Base-by-base conservation (phyloP, 2,888 invertebrate genomes). In the Cheilosia urbana region DNA sequence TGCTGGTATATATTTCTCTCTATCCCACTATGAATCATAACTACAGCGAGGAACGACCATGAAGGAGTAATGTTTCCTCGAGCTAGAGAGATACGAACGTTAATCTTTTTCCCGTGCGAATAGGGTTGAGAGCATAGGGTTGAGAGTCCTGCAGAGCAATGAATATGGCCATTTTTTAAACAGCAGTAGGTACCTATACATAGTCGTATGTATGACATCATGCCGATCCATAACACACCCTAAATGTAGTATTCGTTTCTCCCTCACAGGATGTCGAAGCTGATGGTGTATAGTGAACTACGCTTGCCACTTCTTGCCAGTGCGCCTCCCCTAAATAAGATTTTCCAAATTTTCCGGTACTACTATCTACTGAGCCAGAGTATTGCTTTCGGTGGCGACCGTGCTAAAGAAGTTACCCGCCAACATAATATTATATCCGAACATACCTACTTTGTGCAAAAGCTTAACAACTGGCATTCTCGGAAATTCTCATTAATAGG, bases 361-460 rank as follows among this genome's bases (percentile, higher is more conserved):
- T n/a, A 4, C 9, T 58, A 45, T 51, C 9, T 58, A 45, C 58
- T 53, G 57, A n/a, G 30, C 11, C 47, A 66, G 71, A 57, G 37
- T 34, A 49, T 58, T 75, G 57, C 47, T 66, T 65, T 82, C 17
- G 53, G 27, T 63, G 63, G 53, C 45, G 42, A 63, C 17, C 30
- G 37, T 68, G 65, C 27, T 72, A 30, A 68, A 65, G 58, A 65
- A 77, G 53, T 77, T 57, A 71, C 69, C 66, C 51, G 30, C 49
- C 58, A 65, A 21, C 37, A 27, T 27, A 6, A 21, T 1, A 24
- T 24, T 27, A 27, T 27, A 27, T 27, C 27, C 27, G 27, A 27
- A 27, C 27, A 37, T 37, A 37, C 13, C 13, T 13, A 37, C 37
- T 40, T 40, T 77, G 47, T 45, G 21, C 66, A 71, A 75, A 75